phyloP scores from a whole-genome alignment of 2,797 vertebrate genomes.

The Xenentodon cancila region DNA sequence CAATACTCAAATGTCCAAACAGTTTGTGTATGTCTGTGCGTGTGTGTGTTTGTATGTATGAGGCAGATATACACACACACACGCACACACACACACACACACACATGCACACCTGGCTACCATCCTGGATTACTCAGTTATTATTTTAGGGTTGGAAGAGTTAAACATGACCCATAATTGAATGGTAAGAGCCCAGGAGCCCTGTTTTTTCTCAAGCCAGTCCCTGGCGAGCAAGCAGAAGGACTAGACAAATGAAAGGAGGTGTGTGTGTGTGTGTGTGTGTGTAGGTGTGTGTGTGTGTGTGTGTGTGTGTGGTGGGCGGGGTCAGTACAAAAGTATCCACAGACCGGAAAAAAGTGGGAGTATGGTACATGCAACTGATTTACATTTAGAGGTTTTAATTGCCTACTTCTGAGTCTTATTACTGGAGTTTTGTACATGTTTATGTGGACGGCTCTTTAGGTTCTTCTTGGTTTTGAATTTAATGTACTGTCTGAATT shows the following conservation, averaged over 20 bases:
- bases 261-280: no score
- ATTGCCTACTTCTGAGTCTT: conserved; percentile 76
- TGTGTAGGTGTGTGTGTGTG: no score
- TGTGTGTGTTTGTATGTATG: conserved; percentile 27
- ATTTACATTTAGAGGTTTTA: conserved; percentile 78
- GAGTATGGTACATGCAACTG: conserved; percentile 51
- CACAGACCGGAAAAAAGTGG: conserved; percentile 45
- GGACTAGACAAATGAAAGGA: conserved; percentile 28
- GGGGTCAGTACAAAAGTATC: conserved; percentile 44
- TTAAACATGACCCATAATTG: conserved; percentile 68
- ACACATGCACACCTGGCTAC: conserved; percentile 37
- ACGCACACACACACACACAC: conserved; percentile 32
- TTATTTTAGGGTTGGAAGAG: conserved; percentile 56
- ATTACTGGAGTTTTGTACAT: conserved; percentile 74
- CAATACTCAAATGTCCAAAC: conserved; percentile 58
- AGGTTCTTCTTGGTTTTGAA: conserved; percentile 71
- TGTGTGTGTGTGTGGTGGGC: no score
- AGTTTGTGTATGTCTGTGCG: conserved; percentile 20
- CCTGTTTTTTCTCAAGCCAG: conserved; percentile 28
- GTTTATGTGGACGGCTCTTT: conserved; percentile 59
- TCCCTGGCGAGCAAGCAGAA: conserved; percentile 52
- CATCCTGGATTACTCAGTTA: conserved; percentile 53
- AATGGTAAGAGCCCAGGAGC: conserved; percentile 50
- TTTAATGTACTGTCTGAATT: conserved; percentile 75
- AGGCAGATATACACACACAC: conserved; percentile 32